These are phyloP conservation scores for Corydoras sp. DNA, from an alignment of 2,113 vertebrate genomes.

Conservation along the genomic window DNA sequence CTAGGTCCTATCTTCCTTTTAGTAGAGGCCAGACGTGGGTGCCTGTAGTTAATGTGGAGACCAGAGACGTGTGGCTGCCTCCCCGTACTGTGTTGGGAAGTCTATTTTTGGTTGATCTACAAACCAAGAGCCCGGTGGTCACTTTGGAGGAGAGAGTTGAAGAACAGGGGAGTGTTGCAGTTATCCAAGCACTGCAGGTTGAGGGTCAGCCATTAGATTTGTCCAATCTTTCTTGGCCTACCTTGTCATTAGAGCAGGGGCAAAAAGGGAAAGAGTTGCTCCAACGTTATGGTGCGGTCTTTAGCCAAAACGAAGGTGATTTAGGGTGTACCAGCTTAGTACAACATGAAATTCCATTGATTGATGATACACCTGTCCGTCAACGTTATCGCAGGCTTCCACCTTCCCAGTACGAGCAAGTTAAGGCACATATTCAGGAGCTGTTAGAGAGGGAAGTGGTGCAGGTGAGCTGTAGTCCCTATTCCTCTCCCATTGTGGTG, in stretches of 20 bases:
- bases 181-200: background rate
- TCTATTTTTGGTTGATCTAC: too few relatives aligned
- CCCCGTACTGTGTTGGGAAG: background rate
- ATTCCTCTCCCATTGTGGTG: background rate
- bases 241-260: background rate
- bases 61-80: background rate
- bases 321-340: background rate
- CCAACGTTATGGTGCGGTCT: background rate
- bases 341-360: background rate
- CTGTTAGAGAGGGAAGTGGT: background rate
- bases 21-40: background rate
- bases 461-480: background rate
- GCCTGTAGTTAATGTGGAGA: too few relatives aligned
- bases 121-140: too few relatives aligned
- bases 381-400: background rate
- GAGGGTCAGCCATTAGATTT: background rate
- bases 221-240: background rate
- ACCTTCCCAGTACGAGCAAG: background rate
- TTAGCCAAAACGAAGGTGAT: background rate
- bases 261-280: background rate
- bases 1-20: conserved; percentile 5
- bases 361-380: background rate
- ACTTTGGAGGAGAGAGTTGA: too few relatives aligned
- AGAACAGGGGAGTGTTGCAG: too few relatives aligned
- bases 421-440: background rate